These are phyloP conservation scores for Schizothorax lantsangensis DNA, from an alignment of 2,797 vertebrate genomes.

Conservation along the genomic window DNA sequence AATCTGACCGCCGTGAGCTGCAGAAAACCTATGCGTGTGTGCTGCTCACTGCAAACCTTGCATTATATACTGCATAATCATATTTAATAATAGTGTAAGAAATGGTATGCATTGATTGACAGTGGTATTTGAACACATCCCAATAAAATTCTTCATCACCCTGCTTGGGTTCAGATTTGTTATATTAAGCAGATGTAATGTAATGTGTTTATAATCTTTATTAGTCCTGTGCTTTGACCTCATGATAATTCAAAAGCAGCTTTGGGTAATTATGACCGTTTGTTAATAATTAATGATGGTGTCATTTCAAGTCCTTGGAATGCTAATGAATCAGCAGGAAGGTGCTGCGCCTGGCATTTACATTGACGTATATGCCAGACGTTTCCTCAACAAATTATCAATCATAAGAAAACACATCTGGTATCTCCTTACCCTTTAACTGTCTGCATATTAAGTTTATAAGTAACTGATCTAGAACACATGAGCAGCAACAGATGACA, in stretches of 20 bases:
- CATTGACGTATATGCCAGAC: neutral
- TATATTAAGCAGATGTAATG: neutral
- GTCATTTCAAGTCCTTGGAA: constrained; percentile 9
- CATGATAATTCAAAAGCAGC: neutral
- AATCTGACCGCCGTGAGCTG: neutral
- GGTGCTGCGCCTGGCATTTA: neutral
- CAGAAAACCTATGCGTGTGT: neutral
- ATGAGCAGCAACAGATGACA: neutral
- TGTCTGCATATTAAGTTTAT: neutral
- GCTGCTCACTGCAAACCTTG: neutral
- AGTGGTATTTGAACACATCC: neutral
- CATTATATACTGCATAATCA: neutral
- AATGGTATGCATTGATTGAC: neutral
- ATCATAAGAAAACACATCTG: neutral
- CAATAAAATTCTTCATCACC: neutral
- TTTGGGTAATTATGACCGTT: constrained; percentile 12
- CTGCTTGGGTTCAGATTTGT: neutral
- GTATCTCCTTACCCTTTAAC: neutral
- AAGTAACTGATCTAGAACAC: neutral
- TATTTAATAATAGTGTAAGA: neutral
- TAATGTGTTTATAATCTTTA: neutral
- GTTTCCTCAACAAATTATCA: neutral
- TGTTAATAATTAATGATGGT: neutral
- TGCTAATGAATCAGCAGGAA: constrained; percentile 25
- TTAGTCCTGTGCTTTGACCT: constrained; percentile 1